phyloP scores from a whole-genome alignment of 2,113 vertebrate genomes.

The Amblyornis subalaris region DNA sequence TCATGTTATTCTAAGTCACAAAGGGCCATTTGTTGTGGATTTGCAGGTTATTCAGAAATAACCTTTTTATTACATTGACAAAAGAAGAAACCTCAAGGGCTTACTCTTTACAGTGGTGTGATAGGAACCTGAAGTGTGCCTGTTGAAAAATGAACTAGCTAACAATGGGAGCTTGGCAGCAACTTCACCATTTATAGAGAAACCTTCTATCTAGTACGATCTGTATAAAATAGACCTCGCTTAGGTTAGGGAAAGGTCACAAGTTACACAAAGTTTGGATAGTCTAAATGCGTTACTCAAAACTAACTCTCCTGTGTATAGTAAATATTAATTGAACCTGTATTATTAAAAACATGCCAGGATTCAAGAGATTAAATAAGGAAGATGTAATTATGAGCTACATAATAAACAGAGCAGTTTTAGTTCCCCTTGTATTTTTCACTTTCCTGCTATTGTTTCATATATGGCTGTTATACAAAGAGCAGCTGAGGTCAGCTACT shows the following conservation, averaged over 20 bases:
- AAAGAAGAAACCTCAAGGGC: slow-evolving; percentile 38
- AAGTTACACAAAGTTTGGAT: slow-evolving; percentile 74
- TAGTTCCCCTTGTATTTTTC: slow-evolving; percentile 84
- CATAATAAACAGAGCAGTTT: slow-evolving; percentile 85
- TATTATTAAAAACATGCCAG: slow-evolving; percentile 76
- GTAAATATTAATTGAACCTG: slow-evolving; percentile 77
- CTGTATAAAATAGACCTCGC: slow-evolving; percentile 62
- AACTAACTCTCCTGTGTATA: slow-evolving; percentile 80
- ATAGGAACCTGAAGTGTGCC: slow-evolving; percentile 38
- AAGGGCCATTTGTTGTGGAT: background rate
- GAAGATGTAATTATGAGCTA: slow-evolving; percentile 85
- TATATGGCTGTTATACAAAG: slow-evolving; percentile 87
- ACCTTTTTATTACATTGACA: slow-evolving; percentile 13
- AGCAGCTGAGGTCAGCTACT: slow-evolving; percentile 85
- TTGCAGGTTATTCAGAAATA: slow-evolving; percentile 29
- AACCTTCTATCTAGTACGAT: slow-evolving; percentile 28
- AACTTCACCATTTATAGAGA: slow-evolving; percentile 21
- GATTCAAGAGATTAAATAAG: slow-evolving; percentile 83
- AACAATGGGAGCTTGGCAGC: slow-evolving; percentile 49
- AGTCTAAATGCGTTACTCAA: slow-evolving; percentile 73
- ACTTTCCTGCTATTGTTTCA: slow-evolving; percentile 97
- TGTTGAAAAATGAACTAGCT: slow-evolving; percentile 44
- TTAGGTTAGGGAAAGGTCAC: slow-evolving; percentile 76
- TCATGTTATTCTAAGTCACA: background rate
- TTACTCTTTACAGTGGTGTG: slow-evolving; percentile 15